phyloP scores from a whole-genome alignment of 2,888 invertebrate species.

The Zootermopsis nevadensis region DNA sequence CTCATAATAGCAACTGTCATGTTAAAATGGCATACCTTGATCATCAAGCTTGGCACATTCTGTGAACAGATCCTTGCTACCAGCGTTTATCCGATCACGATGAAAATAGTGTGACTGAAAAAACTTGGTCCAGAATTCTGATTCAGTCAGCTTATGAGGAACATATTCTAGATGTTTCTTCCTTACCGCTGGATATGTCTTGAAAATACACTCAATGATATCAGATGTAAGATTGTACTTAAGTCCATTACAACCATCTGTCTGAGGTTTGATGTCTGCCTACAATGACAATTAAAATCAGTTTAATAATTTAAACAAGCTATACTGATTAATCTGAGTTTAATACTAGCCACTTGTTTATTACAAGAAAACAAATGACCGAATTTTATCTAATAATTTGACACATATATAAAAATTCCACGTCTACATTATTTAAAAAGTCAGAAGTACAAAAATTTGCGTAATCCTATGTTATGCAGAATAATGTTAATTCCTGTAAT shows the following conservation, averaged over 20 bases:
- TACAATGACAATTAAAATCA: constrained; percentile 66
- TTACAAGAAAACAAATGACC: no score
- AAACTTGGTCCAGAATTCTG: constrained; percentile 99
- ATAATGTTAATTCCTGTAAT: no score
- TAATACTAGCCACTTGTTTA: no score
- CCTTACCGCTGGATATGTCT: constrained; percentile 98
- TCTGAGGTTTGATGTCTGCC: constrained; percentile 96
- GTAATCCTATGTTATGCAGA: no score
- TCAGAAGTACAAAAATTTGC: no score
- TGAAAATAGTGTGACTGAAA: constrained; percentile 99
- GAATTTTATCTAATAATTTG: no score
- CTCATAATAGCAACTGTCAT: no score
- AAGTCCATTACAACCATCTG: constrained; percentile 95
- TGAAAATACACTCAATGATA: constrained; percentile 97
- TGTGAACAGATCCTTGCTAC: constrained; percentile 94
- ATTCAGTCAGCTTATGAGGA: constrained; percentile 93
- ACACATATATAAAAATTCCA: no score
- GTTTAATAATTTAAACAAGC: constrained; percentile 1
- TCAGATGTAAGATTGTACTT: constrained; percentile 98
- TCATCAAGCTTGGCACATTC: constrained; percentile 98
- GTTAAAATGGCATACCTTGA: constrained; percentile 64
- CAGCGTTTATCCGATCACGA: constrained; percentile 88
- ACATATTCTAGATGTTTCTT: constrained; percentile 97
- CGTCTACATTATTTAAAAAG: no score
- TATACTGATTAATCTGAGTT: no score